Evolutionary conservation across 1,140 invertebrate species (phyloP), one percentile per base, ranked within the genome.

Genomic region (Caenorhabditis briggsae): DNA sequence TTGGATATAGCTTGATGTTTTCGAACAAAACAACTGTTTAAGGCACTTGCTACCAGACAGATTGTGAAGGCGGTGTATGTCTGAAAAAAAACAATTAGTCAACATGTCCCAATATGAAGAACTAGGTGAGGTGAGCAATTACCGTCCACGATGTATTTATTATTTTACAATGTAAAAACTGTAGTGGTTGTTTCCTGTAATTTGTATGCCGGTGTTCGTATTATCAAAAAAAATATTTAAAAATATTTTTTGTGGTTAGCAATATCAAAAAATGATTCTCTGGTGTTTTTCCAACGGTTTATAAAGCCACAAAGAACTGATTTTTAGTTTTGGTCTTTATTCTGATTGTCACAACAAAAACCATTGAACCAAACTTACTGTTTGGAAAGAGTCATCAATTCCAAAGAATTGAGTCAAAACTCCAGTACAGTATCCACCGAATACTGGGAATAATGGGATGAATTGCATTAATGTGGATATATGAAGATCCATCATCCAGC

Each of bases 1-100:
- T 78, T 78, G 20, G 70, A 78, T 23, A 78, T 78, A 18, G 70
- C 70, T 78, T 78, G 70, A 78, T 78, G 70, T 18, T 78, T 78
- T 23, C 70, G 16, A 23, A 78, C 70, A 12, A 78, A 78, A 23
- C 70, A 78, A 78, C 70, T 78, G n/a, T 78, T 78, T 2, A 78
- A n/a, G 18, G 70, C 70, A 50, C 70, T 78, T 12, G 70, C 70
- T 11, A 78, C 70, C 8, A 78, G 33, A 41, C 70, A 78, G 11
- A 78, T 78, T 11, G 70, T 78, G 46, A 78, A 78, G 7, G 70
- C 70, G 11, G 70, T 78, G n/a, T 78, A 78, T 25, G 70, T 78
- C 70, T 78, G 46, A 23, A 78, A 78, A 20, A 20, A 41, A 64
- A 41, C 33, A 70, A 70, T 70, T 70, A 70, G 20, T 70, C 33